Conservation (phyloP, 92 coral and sea anemone genomes). For the Anthopleura xanthogrammica region DNA sequence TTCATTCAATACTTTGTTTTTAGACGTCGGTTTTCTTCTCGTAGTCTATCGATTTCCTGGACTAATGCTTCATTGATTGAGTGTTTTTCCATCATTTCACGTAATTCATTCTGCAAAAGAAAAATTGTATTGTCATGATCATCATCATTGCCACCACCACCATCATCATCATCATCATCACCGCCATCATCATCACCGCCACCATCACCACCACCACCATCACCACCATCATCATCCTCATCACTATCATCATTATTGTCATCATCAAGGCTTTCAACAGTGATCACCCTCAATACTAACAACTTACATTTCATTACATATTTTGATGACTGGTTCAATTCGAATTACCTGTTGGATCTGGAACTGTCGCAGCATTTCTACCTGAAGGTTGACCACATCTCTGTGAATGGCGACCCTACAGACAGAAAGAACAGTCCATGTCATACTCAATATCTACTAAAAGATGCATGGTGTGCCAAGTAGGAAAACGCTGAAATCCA, state of each 20-base stretch:
- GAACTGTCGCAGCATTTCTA: slow-evolving; percentile 97
- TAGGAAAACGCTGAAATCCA: too few relatives aligned
- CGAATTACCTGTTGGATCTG: slow-evolving; percentile 85
- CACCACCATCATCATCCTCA: too few relatives aligned
- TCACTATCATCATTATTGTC: too few relatives aligned
- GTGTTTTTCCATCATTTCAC: slow-evolving; percentile 80
- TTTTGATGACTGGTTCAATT: neutral
- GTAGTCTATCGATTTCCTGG: slow-evolving; percentile 82
- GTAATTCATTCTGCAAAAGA: slow-evolving; percentile 84
- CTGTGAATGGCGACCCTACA: slow-evolving; percentile 82
- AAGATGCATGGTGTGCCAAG: too few relatives aligned
- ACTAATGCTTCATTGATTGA: slow-evolving; percentile 93
- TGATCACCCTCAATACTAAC: neutral
- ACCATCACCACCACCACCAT: too few relatives aligned
- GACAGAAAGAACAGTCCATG: neutral
- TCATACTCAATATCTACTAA: neutral
- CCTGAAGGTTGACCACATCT: slow-evolving; percentile 93
- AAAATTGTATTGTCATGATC: neutral
- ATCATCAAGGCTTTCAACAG: too few relatives aligned
- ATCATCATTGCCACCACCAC: too few relatives aligned
- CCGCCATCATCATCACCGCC: too few relatives aligned
- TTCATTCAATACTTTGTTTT: slow-evolving; percentile 75
- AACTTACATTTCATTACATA: neutral
- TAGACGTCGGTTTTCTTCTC: slow-evolving; percentile 82
- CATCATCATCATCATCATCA: too few relatives aligned